Evolutionary conservation across 2,888 invertebrate species (phyloP).

Genomic region (Aradus depressus): DNA sequence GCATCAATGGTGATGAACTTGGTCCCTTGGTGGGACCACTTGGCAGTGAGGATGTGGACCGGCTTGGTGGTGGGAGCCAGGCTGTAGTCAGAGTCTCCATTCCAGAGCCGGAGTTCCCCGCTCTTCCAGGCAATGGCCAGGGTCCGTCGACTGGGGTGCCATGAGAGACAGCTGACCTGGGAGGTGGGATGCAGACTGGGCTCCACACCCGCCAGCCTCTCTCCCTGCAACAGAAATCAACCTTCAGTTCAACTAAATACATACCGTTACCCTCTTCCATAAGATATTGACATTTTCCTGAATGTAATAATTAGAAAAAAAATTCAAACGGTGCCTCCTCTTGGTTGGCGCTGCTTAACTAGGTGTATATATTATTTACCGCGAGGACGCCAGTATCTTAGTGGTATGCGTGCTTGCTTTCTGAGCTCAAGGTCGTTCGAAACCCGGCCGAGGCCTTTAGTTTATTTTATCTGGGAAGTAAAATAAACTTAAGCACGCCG

Average conservation of each 20-base stretch:
- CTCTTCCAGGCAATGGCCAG: constrained; percentile 86
- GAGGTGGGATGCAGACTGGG: constrained; percentile 63
- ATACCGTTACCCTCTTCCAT: too few species aligned
- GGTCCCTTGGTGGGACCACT: constrained; percentile 69
- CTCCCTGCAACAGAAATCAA: constrained; percentile 46
- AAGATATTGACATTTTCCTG: too few species aligned
- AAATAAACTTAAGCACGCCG: too few species aligned
- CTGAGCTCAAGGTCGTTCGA: too few species aligned
- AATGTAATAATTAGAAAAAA: neutral
- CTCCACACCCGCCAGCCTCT: constrained; percentile 60
- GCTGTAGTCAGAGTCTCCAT: constrained; percentile 48
- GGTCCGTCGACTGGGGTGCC: constrained; percentile 79
- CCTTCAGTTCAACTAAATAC: too few species aligned
- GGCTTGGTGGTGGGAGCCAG: constrained; percentile 46
- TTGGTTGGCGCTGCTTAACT: neutral
- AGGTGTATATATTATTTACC: too few species aligned
- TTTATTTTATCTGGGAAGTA: too few species aligned
- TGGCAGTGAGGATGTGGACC: constrained; percentile 43
- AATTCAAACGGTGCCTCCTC: neutral
- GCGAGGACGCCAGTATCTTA: too few species aligned
- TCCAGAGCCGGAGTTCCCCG: constrained; percentile 78
- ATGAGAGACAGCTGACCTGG: constrained; percentile 69
- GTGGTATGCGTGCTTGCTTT: too few species aligned
- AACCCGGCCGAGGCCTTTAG: too few species aligned
- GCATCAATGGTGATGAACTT: constrained; percentile 78